Evolutionary conservation across 1,140 invertebrate species (phyloP).

Genomic region (Hyles euphorbiae): DNA sequence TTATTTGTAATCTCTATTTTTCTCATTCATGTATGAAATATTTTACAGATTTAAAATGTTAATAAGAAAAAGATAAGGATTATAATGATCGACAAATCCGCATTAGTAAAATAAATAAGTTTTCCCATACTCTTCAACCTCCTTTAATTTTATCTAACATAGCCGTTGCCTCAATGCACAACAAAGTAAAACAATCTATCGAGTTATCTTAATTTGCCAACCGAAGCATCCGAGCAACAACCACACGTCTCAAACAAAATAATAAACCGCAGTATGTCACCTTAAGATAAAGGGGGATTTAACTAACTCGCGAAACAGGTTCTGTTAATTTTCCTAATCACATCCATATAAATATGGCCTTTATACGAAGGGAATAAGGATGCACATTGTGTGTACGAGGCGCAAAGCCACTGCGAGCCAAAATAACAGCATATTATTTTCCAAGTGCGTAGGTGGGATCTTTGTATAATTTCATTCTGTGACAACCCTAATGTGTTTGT

Average conservation of each 20-base stretch:
- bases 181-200: no score
- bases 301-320: slow-evolving; percentile 61
- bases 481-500: slow-evolving; percentile 56
- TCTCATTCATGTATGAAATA: no score
- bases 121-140: no score
- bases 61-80: no score
- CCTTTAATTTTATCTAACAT: no score
- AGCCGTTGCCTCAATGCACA: no score
- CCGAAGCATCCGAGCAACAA: slow-evolving; percentile 11
- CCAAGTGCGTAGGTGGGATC: slow-evolving; percentile 58
- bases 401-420: no score
- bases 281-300: slow-evolving; percentile 68
- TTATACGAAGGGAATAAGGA: slow-evolving; percentile 18
- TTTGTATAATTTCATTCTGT: slow-evolving; percentile 70
- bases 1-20: no score
- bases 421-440: slow-evolving; percentile 65
- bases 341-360: slow-evolving; percentile 6
- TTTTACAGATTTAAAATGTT: no score
- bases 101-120: no score
- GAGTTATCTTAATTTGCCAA: slow-evolving; percentile 4
- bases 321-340: slow-evolving; percentile 25
- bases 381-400: background rate
- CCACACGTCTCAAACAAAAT: slow-evolving; percentile 63
- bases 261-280: slow-evolving; percentile 68
- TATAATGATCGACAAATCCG: no score